Base-by-base conservation (phyloP, 2,888 invertebrate genomes). In the Lepidocyrtinus sp. region DNA sequence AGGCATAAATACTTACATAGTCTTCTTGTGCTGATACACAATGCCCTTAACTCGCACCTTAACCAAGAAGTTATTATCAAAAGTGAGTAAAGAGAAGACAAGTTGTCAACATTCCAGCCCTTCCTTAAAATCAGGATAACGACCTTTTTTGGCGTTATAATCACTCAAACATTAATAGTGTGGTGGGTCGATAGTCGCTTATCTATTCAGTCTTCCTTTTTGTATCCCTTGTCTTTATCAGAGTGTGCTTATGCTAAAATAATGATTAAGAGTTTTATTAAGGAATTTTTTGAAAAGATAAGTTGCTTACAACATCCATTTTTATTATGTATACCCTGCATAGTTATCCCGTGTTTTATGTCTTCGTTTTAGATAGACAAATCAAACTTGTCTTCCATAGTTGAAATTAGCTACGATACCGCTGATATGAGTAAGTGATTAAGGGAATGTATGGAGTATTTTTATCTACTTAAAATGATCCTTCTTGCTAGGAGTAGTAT, bases 61-160 rank as follows among this genome's bases (percentile, higher is more conserved):
- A 59, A 5, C 59, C 7, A 59, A 59, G 21, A 59, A 21, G 12
- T 36, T 36, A 67, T 75, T 75, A 81, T 75, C 75, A 26, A 62
- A 55, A 64, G 22, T 70, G 79, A 75, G 64, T 62, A 55, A n/a
- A 55, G 55, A 59, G 65, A 75, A 65, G 45, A 46, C 61, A 26
- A 71, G 80, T 71, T 75, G 80, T 75, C 80, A 81, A 75, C 75
- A 75, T 75, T 81, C 69, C 59, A 15, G 7, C 71, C 64, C 67
- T 73, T 17, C 17, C 21, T 17, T 19, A 36, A 71, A 62, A 71
- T 71, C 71, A 27, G 70, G 59, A 27, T 61, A 61, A 70, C 61
- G 45, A 71, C 59, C 26, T 59, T 21, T 59, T 21, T 59, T 59
- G 19, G 59, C 22, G 22, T 59, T 59, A 21, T 59, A 59, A 59